phyloP scores from a whole-genome alignment of 2,888 invertebrate species.

The Drosophila setosimentum region DNA sequence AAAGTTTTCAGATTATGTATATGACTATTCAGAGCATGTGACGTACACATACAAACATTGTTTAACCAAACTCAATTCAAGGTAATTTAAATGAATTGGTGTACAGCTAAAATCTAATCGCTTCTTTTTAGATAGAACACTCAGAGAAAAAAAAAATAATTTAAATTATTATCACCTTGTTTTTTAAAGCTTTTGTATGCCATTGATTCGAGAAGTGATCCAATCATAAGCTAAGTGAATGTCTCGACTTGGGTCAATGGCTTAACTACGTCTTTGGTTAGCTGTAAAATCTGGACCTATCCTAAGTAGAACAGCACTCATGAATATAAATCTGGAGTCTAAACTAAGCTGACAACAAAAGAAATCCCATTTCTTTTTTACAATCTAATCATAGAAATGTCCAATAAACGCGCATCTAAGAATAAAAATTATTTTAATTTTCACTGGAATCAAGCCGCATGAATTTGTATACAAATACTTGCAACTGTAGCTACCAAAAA shows the following conservation, averaged over 20 bases:
- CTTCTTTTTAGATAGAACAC: no score
- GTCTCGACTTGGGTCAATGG: constrained; percentile 20
- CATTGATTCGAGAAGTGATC: background rate
- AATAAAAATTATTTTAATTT: constrained; percentile 51
- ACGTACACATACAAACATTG: background rate
- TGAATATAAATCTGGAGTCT: constrained; percentile 10
- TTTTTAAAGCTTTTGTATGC: background rate
- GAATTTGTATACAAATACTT: constrained; percentile 16
- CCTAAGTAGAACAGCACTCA: constrained; percentile 10
- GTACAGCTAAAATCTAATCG: background rate
- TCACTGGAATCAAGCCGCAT: constrained; percentile 38
- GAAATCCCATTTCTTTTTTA: constrained; percentile 44
- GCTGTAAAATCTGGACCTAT: constrained; percentile 16
- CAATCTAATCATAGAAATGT: constrained; percentile 25
- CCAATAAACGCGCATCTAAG: constrained; percentile 21
- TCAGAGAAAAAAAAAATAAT: background rate
- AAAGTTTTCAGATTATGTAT: constrained; percentile 1
- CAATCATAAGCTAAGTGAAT: constrained; percentile 17
- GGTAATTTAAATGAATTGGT: background rate
- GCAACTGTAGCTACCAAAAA: constrained; percentile 30
- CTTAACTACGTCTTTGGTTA: constrained; percentile 14
- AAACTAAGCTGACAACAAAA: constrained; percentile 15
- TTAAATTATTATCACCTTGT: background rate
- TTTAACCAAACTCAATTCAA: background rate
- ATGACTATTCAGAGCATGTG: background rate